A percentile compares a stretch with the other conserved stretches of the same genome.
phyloP scores from a whole-genome alignment of 1,140 invertebrate species.

The Pollicipes pollicipes region DNA sequence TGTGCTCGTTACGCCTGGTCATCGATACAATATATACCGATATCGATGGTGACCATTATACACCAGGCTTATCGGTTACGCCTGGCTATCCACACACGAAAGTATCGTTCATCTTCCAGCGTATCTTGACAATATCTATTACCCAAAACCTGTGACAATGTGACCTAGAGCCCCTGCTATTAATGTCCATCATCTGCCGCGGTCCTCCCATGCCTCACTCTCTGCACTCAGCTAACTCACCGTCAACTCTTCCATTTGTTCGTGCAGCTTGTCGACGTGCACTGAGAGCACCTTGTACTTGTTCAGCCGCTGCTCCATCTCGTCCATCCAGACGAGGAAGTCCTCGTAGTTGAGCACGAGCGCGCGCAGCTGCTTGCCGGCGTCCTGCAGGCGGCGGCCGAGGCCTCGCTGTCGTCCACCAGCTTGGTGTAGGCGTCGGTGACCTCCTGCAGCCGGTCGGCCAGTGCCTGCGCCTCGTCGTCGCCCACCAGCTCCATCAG shows the following conservation, averaged over 20 bases:
- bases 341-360: conserved; percentile 84
- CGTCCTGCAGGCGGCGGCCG: conserved; percentile 53
- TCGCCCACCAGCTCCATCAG: conserved; percentile 83
- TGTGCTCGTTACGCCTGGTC: too few relatives aligned
- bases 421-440: conserved; percentile 64
- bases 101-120: too few relatives aligned
- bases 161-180: too few relatives aligned
- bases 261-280: conserved; percentile 70
- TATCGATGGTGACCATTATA: too few relatives aligned
- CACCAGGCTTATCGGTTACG: too few relatives aligned
- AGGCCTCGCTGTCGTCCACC: conserved; percentile 69
- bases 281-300: conserved; percentile 66
- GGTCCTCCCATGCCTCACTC: too few relatives aligned
- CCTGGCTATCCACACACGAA: too few relatives aligned
- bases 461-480: conserved; percentile 66
- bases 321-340: conserved; percentile 79
- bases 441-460: conserved; percentile 65
- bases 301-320: conserved; percentile 60
- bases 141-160: too few relatives aligned
- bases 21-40: too few relatives aligned
- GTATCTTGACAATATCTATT: too few relatives aligned
- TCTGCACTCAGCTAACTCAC: too few relatives aligned
- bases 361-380: conserved; percentile 66
- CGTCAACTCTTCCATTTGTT: conserved; percentile 79
- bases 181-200: too few relatives aligned